Base-by-base conservation (phyloP, 2,888 invertebrate species). In the Elegia similella region DNA sequence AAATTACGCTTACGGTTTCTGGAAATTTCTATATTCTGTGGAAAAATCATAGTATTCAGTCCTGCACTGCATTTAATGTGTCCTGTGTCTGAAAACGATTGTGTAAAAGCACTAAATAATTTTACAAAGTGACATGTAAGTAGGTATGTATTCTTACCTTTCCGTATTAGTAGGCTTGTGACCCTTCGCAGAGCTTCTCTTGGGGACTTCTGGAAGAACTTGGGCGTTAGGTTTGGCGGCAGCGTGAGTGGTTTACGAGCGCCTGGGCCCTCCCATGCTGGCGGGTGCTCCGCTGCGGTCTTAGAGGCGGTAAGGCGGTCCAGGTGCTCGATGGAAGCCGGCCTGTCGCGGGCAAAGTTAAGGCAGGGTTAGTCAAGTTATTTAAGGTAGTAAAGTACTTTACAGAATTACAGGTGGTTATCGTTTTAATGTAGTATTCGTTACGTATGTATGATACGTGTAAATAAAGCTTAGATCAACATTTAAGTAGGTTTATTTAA, bases 131-230 rank as follows among this genome's bases (percentile, higher is more conserved):
- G 2, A 23, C 5, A 16, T 29, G 29, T 47, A 47, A 12, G 15
- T 38, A n/a, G n/a, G 17, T 42, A 23, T 3, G 12, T 52, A 6
- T 5, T 7, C 93, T 93, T 88, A 95, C 96, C 95, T 93, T 95
- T 95, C 83, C 95, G 93, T 87, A 97, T 97, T 83, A 97, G 94
- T 86, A 97, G 94, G 93, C 97, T 97, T 82, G 97, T 97, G 78
- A 97, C 97, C 84, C 97, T 94, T 77, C 97, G 93, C 68, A 97
- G 92, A 61, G 97, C 97, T 86, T 97, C 97, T 75, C 96, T 93
- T 52, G 96, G 96, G 66, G 96, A 96, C 87, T 96, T 95, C 82
- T 97, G 96, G 92, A 97, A 95, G 93, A 97, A 97, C 88, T 96
- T 96, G 73, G 97, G 97, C 66, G 96, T 96, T 77, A 97, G 92